These are phyloP conservation scores for Coracias cyanogaster DNA, from an alignment of 2,797 vertebrate genomes.

Conservation along the genomic window DNA sequence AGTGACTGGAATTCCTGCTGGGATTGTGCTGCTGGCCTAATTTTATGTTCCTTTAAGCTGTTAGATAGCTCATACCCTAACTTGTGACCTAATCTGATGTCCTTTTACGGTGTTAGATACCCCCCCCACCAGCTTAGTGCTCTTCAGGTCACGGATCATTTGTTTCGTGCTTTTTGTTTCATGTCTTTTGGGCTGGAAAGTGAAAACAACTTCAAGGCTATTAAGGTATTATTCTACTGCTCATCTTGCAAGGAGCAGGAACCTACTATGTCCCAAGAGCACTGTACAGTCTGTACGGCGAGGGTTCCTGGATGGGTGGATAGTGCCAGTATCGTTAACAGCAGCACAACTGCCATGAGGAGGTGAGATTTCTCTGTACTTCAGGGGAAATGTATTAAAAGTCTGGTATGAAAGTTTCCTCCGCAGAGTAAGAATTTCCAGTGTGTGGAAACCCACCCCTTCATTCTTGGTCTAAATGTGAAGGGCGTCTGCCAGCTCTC, in stretches of 20 bases:
- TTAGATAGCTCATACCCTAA: too few relatives aligned
- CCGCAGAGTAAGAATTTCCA: background rate
- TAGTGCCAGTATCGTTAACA: accelerated
- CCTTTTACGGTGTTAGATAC: background rate
- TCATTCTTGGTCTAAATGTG: accelerated
- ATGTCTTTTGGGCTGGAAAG: background rate
- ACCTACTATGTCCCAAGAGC: background rate
- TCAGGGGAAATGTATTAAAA: accelerated
- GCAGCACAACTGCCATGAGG: accelerated
- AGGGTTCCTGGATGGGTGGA: background rate
- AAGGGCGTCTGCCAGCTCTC: background rate
- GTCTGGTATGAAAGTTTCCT: accelerated
- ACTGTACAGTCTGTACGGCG: background rate
- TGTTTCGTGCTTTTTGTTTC: background rate
- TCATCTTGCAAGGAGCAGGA: background rate
- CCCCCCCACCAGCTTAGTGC: accelerated
- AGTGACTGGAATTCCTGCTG: background rate
- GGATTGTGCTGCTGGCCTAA: background rate
- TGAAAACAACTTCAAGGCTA: background rate
- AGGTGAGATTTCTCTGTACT: background rate
- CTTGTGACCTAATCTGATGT: background rate
- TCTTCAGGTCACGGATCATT: background rate
- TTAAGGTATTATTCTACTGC: background rate
- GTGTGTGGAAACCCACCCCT: background rate
- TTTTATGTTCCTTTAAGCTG: background rate